Conservation (phyloP, 1,140 invertebrate genomes). For the Brachionus calyciflorus region DNA sequence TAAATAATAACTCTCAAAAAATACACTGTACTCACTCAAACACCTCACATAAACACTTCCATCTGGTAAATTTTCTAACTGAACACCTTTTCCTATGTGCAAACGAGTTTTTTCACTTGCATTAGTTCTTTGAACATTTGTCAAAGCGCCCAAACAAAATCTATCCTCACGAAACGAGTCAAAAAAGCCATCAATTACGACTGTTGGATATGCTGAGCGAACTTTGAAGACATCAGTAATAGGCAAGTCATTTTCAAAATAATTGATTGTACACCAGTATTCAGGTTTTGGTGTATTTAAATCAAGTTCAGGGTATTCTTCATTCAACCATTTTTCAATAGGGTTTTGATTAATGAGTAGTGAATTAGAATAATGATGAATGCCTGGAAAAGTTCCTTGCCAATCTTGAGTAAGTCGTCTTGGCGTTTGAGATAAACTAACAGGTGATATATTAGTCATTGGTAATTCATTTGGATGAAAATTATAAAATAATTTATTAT, state of each 20-base stretch:
- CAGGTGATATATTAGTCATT: background rate
- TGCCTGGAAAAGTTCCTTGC: conserved; percentile 35
- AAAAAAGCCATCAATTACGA: conserved; percentile 95
- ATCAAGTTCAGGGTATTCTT: conserved; percentile 43
- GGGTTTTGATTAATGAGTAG: background rate
- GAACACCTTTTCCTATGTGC: conserved; percentile 88
- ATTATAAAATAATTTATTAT: background rate
- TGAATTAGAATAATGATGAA: conserved; percentile 25
- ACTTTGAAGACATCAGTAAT: conserved; percentile 99
- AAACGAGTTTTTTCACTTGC: conserved; percentile 64
- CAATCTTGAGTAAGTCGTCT: conserved; percentile 40
- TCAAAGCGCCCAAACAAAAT: conserved; percentile 94
- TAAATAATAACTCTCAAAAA: conserved; percentile 96
- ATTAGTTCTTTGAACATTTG: conserved; percentile 93
- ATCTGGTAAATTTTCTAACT: conserved; percentile 84
- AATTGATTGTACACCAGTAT: conserved; percentile 43
- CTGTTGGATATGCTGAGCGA: conserved; percentile 82
- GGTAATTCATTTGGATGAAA: background rate
- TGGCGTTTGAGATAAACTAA: background rate
- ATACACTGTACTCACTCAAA: conserved; percentile 93
- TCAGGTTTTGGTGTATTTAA: conserved; percentile 39
- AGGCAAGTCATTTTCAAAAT: conserved; percentile 33
- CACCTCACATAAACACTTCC: conserved; percentile 95
- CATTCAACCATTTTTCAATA: conserved; percentile 20
- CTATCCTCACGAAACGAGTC: conserved; percentile 79